Conservation (phyloP, 2,113 vertebrate species). For the Ranitomeya imitator region DNA sequence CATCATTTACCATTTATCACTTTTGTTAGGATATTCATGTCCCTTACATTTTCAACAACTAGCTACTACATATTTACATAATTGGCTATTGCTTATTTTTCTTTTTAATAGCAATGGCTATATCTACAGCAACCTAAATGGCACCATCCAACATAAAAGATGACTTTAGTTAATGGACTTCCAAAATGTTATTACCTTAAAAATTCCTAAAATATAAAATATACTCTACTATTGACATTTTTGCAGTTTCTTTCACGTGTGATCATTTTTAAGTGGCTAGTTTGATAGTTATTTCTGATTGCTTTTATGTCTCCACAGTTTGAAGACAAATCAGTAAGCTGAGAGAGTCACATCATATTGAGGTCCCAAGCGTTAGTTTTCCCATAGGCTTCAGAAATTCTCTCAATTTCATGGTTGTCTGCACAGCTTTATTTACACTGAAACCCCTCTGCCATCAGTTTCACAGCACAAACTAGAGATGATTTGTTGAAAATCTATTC, state of each 20-base stretch:
- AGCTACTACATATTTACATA: not conserved
- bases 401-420: constrained; percentile 79
- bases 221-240: not conserved
- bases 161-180: not conserved
- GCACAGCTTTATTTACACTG: constrained; percentile 76
- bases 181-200: not conserved
- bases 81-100: no score
- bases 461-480: constrained; percentile 69
- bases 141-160: not conserved
- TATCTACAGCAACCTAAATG: not conserved
- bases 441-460: constrained; percentile 68
- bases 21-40: no score
- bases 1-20: no score
- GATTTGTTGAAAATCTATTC: constrained; percentile 67
- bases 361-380: constrained; percentile 66
- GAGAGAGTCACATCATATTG: constrained; percentile 66
- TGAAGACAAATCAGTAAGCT: constrained; percentile 67
- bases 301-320: constrained; percentile 63
- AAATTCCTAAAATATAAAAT: not conserved
- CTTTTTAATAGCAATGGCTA: no score
- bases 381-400: constrained; percentile 68
- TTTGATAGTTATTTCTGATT: constrained; percentile 61
- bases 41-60: no score
- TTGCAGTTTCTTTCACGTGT: constrained; percentile 6
- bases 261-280: constrained; percentile 30